Conservation (phyloP, 2,888 invertebrate genomes). For the Sinelater perroti region DNA sequence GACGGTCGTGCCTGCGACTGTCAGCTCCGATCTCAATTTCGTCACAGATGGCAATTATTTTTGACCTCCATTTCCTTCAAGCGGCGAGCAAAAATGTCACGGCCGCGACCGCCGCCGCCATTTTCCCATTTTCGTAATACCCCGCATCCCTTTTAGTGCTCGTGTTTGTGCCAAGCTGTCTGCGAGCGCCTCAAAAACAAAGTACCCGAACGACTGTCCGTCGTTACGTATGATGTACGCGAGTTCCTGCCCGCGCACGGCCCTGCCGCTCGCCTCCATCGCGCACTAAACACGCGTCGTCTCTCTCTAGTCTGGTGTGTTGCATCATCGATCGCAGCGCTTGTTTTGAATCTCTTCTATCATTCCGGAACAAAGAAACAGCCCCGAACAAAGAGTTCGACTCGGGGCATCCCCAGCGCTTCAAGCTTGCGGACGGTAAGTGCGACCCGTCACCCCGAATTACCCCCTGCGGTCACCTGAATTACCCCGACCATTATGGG, state of each 20-base stretch:
- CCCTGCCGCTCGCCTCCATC: slow-evolving; percentile 16
- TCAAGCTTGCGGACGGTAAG: too few species aligned
- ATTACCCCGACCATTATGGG: too few species aligned
- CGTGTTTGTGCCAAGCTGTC: slow-evolving; percentile 23
- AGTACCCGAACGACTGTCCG: slow-evolving; percentile 12
- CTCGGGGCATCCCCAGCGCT: background rate
- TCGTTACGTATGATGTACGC: slow-evolving; percentile 13
- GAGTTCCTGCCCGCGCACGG: slow-evolving; percentile 23
- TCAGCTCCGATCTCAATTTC: too few species aligned
- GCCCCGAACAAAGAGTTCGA: slow-evolving; percentile 16
- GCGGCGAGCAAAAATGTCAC: slow-evolving; percentile 24
- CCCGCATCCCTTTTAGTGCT: slow-evolving; percentile 11
- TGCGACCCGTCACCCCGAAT: too few species aligned
- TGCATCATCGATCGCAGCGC: slow-evolving; percentile 56
- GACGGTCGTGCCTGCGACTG: too few species aligned
- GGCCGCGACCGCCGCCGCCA: slow-evolving; percentile 18
- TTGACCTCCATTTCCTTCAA: too few species aligned
- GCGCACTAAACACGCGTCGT: slow-evolving; percentile 37
- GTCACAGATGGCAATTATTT: too few species aligned
- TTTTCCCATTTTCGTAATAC: slow-evolving; percentile 1
- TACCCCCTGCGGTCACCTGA: too few species aligned
- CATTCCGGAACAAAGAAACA: slow-evolving; percentile 34
- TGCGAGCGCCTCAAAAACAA: slow-evolving; percentile 19
- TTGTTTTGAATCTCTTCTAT: slow-evolving; percentile 46
- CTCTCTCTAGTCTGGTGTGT: slow-evolving; percentile 48